phyloP scores from a whole-genome alignment of 2,888 invertebrate species.

The Eucera pruinosa region DNA sequence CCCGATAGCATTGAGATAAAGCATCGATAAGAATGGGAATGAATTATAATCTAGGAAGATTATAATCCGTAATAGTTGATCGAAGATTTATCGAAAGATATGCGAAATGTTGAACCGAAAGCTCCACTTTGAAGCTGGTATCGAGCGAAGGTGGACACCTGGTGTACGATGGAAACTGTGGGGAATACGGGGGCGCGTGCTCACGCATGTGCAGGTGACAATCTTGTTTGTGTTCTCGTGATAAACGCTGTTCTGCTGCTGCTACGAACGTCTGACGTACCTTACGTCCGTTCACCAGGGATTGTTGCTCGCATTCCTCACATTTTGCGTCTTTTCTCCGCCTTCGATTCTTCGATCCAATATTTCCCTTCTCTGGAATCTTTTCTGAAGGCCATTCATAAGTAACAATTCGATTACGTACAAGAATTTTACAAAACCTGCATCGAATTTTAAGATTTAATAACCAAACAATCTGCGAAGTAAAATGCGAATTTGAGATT shows the following conservation, averaged over 20 bases:
- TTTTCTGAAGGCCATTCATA: no score
- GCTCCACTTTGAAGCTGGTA: constrained; percentile 37
- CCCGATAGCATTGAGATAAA: no score
- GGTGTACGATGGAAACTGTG: constrained; percentile 54
- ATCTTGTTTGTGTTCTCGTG: constrained; percentile 78
- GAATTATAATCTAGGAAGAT: no score
- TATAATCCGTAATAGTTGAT: no score
- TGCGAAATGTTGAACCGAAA: background rate
- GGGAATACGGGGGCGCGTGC: constrained; percentile 57
- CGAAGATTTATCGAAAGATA: no score
- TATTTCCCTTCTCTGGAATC: no score
- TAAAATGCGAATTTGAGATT: no score
- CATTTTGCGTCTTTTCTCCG: constrained; percentile 21
- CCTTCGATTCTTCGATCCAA: background rate
- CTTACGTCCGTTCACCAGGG: constrained; percentile 67
- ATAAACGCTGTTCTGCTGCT: constrained; percentile 73
- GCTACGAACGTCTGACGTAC: constrained; percentile 70
- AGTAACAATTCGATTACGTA: no score
- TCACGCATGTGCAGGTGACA: constrained; percentile 76
- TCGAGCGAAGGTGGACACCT: constrained; percentile 64
- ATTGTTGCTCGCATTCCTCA: constrained; percentile 30
- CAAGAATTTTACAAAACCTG: no score
- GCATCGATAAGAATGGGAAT: no score
- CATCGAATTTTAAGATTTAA: no score
- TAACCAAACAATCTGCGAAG: no score